Evolutionary conservation across 2,113 vertebrate species (phyloP).

Genomic region (Colistium nudipinnis): DNA sequence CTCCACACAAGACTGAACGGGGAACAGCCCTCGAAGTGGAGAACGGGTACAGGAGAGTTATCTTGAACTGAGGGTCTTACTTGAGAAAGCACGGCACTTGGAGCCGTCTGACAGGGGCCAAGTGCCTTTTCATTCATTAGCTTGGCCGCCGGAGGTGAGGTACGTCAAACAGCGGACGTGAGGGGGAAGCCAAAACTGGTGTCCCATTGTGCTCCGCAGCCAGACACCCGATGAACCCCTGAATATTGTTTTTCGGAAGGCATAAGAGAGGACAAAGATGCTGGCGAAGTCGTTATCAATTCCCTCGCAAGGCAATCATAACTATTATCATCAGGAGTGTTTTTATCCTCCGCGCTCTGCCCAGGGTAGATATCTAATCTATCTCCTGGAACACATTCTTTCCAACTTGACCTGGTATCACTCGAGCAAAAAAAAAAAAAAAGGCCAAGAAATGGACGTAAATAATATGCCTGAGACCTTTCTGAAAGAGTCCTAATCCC

Average conservation of each 20-base stretch:
- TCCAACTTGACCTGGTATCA: constrained; percentile 72
- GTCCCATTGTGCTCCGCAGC: constrained; percentile 59
- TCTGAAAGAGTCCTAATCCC: constrained; percentile 72
- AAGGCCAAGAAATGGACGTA: constrained; percentile 66
- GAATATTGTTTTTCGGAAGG: constrained; percentile 60
- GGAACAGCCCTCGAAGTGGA: constrained; percentile 49
- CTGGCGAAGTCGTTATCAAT: constrained; percentile 49
- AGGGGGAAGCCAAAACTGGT: constrained; percentile 67
- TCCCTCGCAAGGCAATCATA: constrained; percentile 54
- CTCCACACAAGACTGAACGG: constrained; percentile 41
- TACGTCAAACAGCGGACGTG: constrained; percentile 71
- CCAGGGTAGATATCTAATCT: constrained; percentile 50
- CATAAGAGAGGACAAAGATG: constrained; percentile 36
- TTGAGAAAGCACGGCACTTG: constrained; percentile 47
- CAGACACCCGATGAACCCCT: constrained; percentile 48
- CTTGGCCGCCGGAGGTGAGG: constrained; percentile 64
- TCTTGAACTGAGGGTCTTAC: constrained; percentile 61
- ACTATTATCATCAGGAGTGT: constrained; percentile 66
- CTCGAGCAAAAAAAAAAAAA: constrained; percentile 67
- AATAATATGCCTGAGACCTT: constrained; percentile 64
- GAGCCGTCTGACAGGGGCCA: constrained; percentile 62
- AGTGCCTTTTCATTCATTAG: constrained; percentile 78
- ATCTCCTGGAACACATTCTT: constrained; percentile 56
- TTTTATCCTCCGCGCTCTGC: constrained; percentile 50
- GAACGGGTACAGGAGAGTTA: constrained; percentile 49